Evolutionary conservation across 2,797 vertebrate species (phyloP), one percentile per base, ranked within the genome.

Genomic region (Leuciscus waleckii): DNA sequence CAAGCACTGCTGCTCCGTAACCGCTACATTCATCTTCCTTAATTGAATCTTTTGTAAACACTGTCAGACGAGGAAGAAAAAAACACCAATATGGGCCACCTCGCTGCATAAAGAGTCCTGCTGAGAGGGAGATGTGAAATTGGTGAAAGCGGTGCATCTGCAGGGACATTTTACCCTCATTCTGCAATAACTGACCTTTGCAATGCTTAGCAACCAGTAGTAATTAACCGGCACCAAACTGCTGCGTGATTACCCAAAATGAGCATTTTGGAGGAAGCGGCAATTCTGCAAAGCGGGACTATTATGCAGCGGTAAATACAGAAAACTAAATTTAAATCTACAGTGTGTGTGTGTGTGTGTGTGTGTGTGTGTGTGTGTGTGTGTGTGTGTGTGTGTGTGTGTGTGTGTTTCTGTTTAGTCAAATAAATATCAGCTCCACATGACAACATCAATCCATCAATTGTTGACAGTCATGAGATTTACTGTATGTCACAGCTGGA

Each of bases 151-250:
- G 93, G 95, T 92, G 91, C 94, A 95, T 92, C 93, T 91, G 93
- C 95, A 92, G 94, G 91, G 94, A 94, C 95, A 95, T 95, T 97
- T 95, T 97, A 93, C 94, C 96, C 96, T 97, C 95, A 94, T 95
- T 96, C 95, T 95, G 94, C 94, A 92, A 96, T 98, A 98, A 99
- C 97, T 99, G 97, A 99, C 97, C 97, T 97, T 96, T 96, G 96
- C 95, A 96, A 95, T 91, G 94, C 94, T 94, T 96, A 97, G 97
- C 97, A 96, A 98, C 97, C 97, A 96, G 92, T 94, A 92, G 95
- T 96, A 98, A 98, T 99, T 98, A 98, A 95, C 92, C 93, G 94
- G 94, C 95, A 94, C 95, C 94, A 96, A 98, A 98, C 95, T 96
- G 96, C 97, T 94, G 94, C 92, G 95, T 97, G 97, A 98, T 98